Evolutionary conservation across 2,888 invertebrate species (phyloP), one percentile per base, ranked within the genome.

Genomic region (Melolontha melolontha): DNA sequence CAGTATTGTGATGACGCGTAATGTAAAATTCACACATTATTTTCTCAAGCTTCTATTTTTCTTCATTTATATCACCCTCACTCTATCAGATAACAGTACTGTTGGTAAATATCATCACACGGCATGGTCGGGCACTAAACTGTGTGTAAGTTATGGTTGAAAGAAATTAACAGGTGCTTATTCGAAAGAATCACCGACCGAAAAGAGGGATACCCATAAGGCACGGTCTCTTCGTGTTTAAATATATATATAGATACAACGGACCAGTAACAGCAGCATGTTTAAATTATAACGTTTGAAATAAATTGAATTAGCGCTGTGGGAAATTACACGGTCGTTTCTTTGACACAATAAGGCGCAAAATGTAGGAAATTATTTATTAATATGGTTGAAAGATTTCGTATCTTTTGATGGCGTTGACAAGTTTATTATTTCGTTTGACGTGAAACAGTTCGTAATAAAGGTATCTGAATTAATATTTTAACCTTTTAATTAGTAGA

Each of bases 281-380:
- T 71, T 71, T 71, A 66, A 70, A 71, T 70, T 70, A 70, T 71
- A 74, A 73, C 74, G 72, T 71, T 73, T 64, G 66, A 17, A 27
- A 11, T 29, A 72, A 71, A 74, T 75, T 71, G 69, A 75, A 75
- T 75, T 72, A 73, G 51, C 67, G 72, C 71, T 72, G 75, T 75
- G 75, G 73, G 75, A 75, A 75, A 57, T 66, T 66, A 40, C 27
- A 57, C 57, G 66, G 34, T 57, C 34, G 40, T 49, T 65, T 63
- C 64, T 16, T 40, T 52, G 27, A 22, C 39, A 41, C 27, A 29
- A 41, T 64, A 34, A 34, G 51, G 34, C 14, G n/a, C 8, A 22
- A 10, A 27, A 12, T 51, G 51, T 49, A 22, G 17, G 49, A 49
- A 49, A 22, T 8, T 22, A 7, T 49, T 49, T 49, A 17, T 49